Evolutionary conservation across 2,888 invertebrate species (phyloP).

Genomic region (Lithophane semibrunnea): DNA sequence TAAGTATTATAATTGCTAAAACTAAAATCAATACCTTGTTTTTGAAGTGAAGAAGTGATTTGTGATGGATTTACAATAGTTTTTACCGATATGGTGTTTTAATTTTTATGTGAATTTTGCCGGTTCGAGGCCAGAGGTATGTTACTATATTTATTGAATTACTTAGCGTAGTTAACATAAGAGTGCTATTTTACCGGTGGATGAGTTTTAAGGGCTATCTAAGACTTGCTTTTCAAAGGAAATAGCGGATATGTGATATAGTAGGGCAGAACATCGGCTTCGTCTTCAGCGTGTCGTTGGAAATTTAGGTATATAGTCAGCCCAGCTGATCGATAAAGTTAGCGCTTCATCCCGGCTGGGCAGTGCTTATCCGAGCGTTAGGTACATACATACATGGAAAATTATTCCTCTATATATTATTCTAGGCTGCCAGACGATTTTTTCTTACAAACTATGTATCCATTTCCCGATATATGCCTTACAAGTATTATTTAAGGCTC

Average conservation of each 20-base stretch:
- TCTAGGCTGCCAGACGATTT: background rate
- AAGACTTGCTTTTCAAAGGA: background rate
- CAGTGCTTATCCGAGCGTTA: background rate
- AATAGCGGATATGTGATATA: background rate
- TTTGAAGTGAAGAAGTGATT: constrained; percentile 38
- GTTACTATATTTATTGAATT: constrained; percentile 46
- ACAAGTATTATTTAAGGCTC: constrained; percentile 5
- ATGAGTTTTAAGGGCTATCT: background rate
- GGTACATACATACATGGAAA: background rate
- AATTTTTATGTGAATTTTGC: constrained; percentile 51
- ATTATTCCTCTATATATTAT: background rate
- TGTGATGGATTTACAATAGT: constrained; percentile 47
- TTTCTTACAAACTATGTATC: background rate
- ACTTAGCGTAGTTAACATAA: constrained; percentile 23
- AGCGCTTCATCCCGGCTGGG: constrained; percentile 8
- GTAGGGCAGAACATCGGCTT: constrained; percentile 32
- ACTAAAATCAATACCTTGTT: constrained; percentile 30
- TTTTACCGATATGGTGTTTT: constrained; percentile 47
- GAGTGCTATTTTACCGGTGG: background rate
- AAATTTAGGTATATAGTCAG: no score
- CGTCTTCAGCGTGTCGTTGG: no score
- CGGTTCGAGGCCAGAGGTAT: constrained; percentile 57
- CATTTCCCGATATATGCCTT: background rate
- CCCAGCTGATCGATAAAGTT: constrained; percentile 53
- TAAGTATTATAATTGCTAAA: constrained; percentile 34